Base-by-base conservation (phyloP, 2,888 invertebrate genomes). In the Ormia ochracea region DNA sequence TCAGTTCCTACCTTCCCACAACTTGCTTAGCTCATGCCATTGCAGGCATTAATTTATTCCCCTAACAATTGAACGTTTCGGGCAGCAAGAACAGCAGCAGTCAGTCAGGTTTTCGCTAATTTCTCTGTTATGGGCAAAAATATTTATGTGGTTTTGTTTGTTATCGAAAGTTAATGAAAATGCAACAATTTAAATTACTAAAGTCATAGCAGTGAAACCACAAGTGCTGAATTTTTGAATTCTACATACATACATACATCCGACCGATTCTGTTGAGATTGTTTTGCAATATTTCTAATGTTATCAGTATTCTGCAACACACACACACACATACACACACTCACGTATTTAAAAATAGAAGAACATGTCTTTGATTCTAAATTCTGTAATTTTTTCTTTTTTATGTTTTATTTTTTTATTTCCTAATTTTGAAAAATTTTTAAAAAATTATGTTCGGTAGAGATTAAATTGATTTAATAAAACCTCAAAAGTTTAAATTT, bases 1-100 rank as follows among this genome's bases (percentile, higher is more conserved):
- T 69, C 69, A 58, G 56, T 69, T 69, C 56, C 45, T 69, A 43
- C 14, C 58, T 48, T 36, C 36, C 58, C 26, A 19, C 19, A 19
- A 21, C n/a, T 12, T 19, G 21, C 48, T 48, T 54, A 17, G 31
- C 54, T 14, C n/a, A 10, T 33, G 56, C 26, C 19, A 50, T 10
- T 38, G 26, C 12, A 58, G 33, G 28, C 26, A 26, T 48, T 21
- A 28, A 48, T 28, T 38, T 56, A 56, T 26, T 54, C 54, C 33
- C 7, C 48, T 38, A 45, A 31, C 56, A 63, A 61, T 45, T 41
- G 26, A 33, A 43, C 10, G 5, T 3, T 19, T 19, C 26, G 7
- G 50, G 41, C 48, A 59, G 26, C 38, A 50, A 45, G 12, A 59
- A 19, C 41, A 38, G 41, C 38, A 56, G n/a, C n/a, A n/a, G n/a